Base-by-base conservation (phyloP, 30 jellyfish, hydroid and myxozoan genomes). In the Catostylus mosaicus region DNA sequence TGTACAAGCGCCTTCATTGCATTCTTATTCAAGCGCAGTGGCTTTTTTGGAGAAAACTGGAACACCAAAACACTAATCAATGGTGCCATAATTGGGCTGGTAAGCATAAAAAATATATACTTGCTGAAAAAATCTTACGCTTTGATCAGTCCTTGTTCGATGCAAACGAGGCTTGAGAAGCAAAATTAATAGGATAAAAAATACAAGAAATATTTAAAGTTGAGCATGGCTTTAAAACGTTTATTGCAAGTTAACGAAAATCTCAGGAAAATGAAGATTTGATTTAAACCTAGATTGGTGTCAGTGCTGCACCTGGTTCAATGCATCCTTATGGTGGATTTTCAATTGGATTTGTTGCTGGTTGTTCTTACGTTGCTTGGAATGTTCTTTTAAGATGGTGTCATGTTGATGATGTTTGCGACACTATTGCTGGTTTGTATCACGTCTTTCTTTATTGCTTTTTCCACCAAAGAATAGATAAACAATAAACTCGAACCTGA, bases 21-120 rank as follows among this genome's bases (percentile, higher is more conserved):
- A 0, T 93, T 77, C 84, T 22, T 75, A 3, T 77, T 88, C 54
- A 87, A 87, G 62, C 48, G 96, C 62, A 79, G 90, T 27, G 87
- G 84, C 7, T 38, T 48, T 40, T 82, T 33, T 46, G 99, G 99
- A 9, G 83, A 75, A 26, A 65, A 47, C 66, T 85, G 96, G 88
- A 78, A 80, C 22, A 77, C 99, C 24, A 86, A 86, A 57, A 95
- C 99, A 18, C 79, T 93, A 47, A 27, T 93, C 32, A 93, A 93
- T 64, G 95, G 95, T 22, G 97, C 97, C 3, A 60, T 93, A 1
- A 79, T 82, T 57, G 99, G 99, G 19, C 6, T 93, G 90, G 99
- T 93, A 82, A 81, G 96, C 14, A 14, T 5, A 40, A 14, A 40
- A 5, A 40, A 40, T 14, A 40, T 7, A 40, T 5, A 5, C 14